Base-by-base conservation (phyloP, 2,888 invertebrate species). In the Carpatolechia fugitivella region DNA sequence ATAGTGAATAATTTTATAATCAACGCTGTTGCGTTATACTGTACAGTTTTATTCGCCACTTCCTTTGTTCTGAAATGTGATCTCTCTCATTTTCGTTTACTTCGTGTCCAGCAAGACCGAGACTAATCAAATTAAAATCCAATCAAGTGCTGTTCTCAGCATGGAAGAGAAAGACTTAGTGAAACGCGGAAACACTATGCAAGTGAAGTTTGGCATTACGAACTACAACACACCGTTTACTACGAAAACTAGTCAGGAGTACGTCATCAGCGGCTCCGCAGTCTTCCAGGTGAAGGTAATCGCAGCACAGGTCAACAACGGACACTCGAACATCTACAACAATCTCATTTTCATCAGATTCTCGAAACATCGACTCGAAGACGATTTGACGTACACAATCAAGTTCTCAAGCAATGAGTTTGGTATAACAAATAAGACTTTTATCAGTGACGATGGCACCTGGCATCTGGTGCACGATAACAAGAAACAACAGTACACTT, bases 401-500 rank as follows among this genome's bases (percentile, higher is more conserved):
- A 66, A 66, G 38, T 58, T 79, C 29, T 61, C 66, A 0, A 73
- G 78, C 60, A 56, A 52, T 3, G 72, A 71, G 30, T 60, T 79
- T 2, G 57, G 59, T 3, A 65, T 78, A 1, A 11, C 14, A 0
- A 59, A 65, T 44, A 76, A 76, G 52, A 56, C 20, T 2, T 78
- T 79, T 53, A 65, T 62, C 0, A 71, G 69, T 40, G 76, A 78
- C 51, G 76, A 78, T 48, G 78, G 73, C 6, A 74, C 68, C 16
- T 79, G 76, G 76, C 78, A 74, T 51, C 53, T 79, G 7, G 61
- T 79, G 2, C 56, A 66, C 40, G 76, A 78, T 50, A 66, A 68
- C 50, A 72, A 64, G 49, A 69, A 60, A 11, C 70, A 69, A 47
- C 70, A 74, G 60, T 74, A 68, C 52, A 61, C 63, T 0, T 70